Evolutionary conservation across 2,888 invertebrate species (phyloP), one percentile per base, ranked within the genome.

Genomic region (Dryadula phaetusa): DNA sequence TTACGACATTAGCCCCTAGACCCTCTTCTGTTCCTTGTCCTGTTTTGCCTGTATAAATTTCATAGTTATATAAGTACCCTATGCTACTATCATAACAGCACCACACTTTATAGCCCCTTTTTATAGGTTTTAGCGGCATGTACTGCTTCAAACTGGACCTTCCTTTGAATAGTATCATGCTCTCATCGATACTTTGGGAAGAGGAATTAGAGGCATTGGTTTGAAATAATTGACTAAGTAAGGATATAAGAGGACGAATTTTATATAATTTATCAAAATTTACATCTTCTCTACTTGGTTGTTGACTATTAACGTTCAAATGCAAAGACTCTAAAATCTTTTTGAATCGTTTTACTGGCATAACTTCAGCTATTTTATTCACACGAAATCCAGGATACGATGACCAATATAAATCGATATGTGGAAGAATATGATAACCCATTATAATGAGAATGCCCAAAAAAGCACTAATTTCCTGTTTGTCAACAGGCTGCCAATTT

Each of bases 71-170:
- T 16, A 75, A 62, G 67, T 78, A 77, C 20, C 75, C 76, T 37
- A 70, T 74, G 14, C 56, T 18, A 22, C 67, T 53, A 67, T 77
- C 77, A 58, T 70, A 72, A 22, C 75, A 67, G 18, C 70, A 71
- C 76, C 79, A 77, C 8, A 76, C 67, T 65, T 77, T 79, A 56
- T 69, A 77, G 32, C 75, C 76, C 44, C 75, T 61, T 69, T 77
- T 77, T 54, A 77, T 71, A 2, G 76, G 77, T 56, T 79, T 79
- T 28, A 71, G 56, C 1, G 75, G 76, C 75, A 77, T 75, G 58
- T 77, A 77, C 52, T 77, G 76, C 64, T 74, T 79, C 63, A 76
- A 52, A 20, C 46, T 47, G 16, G 71, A 71, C 44, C 72, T 60
- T 46, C 76, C 75, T 70, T 77, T 77, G 66, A 76, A 79, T 72